Evolutionary conservation across 2,113 vertebrate species (phyloP).

Genomic region (Anoura caudifer): DNA sequence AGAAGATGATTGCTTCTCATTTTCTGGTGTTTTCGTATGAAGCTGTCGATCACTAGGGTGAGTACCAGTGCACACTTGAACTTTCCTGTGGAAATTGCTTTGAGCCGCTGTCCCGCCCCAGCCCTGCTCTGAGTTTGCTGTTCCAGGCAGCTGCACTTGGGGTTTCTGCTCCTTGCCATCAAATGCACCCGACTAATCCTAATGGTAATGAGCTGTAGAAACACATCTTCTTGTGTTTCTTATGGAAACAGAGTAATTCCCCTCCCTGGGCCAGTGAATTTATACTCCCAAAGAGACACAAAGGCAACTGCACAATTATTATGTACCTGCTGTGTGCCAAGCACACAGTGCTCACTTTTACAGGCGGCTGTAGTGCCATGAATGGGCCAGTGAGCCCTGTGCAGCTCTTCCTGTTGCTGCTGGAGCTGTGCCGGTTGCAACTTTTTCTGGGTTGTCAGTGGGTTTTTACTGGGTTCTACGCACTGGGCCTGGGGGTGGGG

Average conservation of each 20-base stretch:
- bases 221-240: not conserved
- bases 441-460: not conserved
- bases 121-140: not conserved
- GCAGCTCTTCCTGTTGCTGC: accelerated
- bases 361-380: no score
- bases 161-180: not conserved
- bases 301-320: not conserved
- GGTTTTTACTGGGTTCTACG: not conserved
- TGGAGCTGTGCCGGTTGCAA: not conserved
- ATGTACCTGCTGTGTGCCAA: not conserved
- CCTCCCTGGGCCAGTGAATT: not conserved
- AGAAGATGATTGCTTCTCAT: not conserved
- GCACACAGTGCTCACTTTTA: not conserved
- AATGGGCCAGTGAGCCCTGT: no score
- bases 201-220: not conserved
- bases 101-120: not conserved
- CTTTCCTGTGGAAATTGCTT: not conserved
- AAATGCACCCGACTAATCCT: not conserved
- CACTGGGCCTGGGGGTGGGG: not conserved
- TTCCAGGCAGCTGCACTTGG: not conserved
- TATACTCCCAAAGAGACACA: not conserved
- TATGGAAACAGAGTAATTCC: not conserved
- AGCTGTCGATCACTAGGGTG: not conserved
- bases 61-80: not conserved
- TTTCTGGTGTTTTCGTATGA: not conserved